Percentiles rank a stretch among this genome's conserved stretches.
phyloP scores from a whole-genome alignment of 2,888 invertebrate species.

The Helleia helle region DNA sequence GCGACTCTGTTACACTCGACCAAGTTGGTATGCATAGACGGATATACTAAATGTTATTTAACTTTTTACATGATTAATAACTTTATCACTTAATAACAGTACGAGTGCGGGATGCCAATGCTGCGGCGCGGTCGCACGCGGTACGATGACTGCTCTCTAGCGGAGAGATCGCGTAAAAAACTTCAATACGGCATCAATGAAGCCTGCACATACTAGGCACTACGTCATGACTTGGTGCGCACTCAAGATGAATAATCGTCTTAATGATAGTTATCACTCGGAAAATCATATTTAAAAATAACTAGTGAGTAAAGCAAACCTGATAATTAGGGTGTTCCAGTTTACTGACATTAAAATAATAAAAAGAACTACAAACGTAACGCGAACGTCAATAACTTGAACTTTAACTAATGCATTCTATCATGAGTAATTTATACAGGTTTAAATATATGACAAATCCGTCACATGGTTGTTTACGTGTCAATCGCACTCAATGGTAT shows the following conservation, averaged over 20 bases:
- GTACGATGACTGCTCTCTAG: slow-evolving; percentile 51
- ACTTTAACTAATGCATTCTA: too few species aligned
- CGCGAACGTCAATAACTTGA: too few species aligned
- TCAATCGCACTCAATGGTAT: too few species aligned
- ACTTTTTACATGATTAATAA: neutral
- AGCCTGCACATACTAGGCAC: slow-evolving; percentile 18
- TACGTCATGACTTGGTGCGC: slow-evolving; percentile 5
- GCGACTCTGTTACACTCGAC: too few species aligned
- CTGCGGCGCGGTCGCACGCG: neutral
- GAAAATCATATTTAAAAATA: neutral
- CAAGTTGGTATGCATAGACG: neutral
- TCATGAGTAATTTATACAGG: too few species aligned
- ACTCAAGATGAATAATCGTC: slow-evolving; percentile 8
- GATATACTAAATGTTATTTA: neutral
- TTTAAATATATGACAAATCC: too few species aligned
- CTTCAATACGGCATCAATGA: slow-evolving; percentile 52
- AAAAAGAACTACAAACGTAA: too few species aligned
- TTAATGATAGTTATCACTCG: slow-evolving; percentile 2
- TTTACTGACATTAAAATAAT: too few species aligned
- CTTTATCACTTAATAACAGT: too few species aligned
- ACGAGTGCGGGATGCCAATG: neutral
- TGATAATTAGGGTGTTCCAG: too few species aligned
- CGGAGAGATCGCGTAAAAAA: slow-evolving; percentile 71
- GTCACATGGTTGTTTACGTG: too few species aligned
- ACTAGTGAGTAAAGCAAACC: neutral